Conservation (phyloP, 2,888 invertebrate genomes). For the Ephialtes manifestator region DNA sequence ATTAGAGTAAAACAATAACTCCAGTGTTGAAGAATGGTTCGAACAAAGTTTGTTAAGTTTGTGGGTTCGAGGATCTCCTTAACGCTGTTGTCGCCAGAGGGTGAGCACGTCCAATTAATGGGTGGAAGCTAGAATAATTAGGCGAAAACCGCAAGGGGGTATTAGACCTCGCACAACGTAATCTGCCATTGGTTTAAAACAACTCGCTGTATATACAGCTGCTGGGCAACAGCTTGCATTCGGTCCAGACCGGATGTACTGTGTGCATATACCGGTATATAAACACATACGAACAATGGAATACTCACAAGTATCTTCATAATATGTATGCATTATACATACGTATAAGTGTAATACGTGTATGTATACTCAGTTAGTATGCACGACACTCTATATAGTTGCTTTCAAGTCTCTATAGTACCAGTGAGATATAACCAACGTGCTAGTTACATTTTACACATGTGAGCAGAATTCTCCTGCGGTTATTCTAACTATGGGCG, state of each 20-base stretch:
- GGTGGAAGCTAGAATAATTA: conserved; percentile 75
- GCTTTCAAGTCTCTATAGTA: conserved; percentile 21
- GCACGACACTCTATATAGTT: background rate
- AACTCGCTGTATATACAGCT: conserved; percentile 48
- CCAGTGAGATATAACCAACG: conserved; percentile 20
- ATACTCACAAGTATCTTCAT: background rate
- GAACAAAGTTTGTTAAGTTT: background rate
- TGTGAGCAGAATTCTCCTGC: conserved; percentile 37
- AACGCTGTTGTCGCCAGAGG: background rate
- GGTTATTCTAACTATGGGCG: conserved; percentile 28
- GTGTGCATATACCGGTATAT: background rate
- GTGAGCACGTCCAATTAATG: conserved; percentile 61
- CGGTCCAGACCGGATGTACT: conserved; percentile 30
- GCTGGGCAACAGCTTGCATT: conserved; percentile 24
- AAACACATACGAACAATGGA: conserved; percentile 4
- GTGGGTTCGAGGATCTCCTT: background rate
- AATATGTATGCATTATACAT: background rate
- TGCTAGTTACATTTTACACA: conserved; percentile 42
- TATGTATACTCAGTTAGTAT: conserved; percentile 14
- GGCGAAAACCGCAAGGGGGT: conserved; percentile 77
- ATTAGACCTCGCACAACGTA: conserved; percentile 68
- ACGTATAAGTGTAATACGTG: background rate
- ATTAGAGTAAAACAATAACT: too few relatives aligned
- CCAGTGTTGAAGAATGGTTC: background rate
- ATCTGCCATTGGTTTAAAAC: conserved; percentile 71